Percentiles rank a stretch among this genome's conserved stretches.
These are phyloP conservation scores for Rhadina sibilatrix DNA, from an alignment of 2,113 vertebrate genomes.

Conservation along the genomic window DNA sequence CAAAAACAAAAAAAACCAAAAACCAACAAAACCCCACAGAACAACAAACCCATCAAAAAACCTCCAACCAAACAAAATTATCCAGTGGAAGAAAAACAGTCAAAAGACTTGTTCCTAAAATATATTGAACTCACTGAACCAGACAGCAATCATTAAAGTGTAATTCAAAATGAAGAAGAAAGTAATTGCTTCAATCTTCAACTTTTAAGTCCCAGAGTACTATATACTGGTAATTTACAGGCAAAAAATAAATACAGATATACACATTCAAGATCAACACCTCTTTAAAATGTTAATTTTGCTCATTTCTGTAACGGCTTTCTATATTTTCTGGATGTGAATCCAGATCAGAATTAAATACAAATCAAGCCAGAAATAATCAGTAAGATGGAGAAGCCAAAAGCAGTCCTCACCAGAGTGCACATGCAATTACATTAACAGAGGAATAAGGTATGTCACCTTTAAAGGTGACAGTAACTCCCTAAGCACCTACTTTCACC, in stretches of 20 bases:
- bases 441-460: neutral
- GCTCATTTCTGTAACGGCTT: neutral
- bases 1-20: too few relatives aligned
- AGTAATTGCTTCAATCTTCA: neutral
- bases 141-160: neutral
- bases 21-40: too few relatives aligned
- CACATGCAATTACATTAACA: neutral
- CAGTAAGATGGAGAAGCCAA: neutral
- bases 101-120: neutral
- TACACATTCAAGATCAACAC: neutral
- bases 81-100: neutral
- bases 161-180: neutral
- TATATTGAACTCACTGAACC: neutral
- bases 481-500: neutral
- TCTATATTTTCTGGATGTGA: neutral
- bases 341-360: neutral
- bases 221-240: neutral
- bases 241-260: neutral
- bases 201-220: neutral
- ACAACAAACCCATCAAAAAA: neutral
- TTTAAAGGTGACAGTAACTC: neutral
- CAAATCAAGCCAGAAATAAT: neutral
- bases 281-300: neutral
- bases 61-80: neutral
- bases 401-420: neutral